A percentile compares a stretch with the other conserved stretches of the same genome.
Evolutionary conservation across 2,113 vertebrate genomes (phyloP).

Genomic region (Erythrocebus patas): DNA sequence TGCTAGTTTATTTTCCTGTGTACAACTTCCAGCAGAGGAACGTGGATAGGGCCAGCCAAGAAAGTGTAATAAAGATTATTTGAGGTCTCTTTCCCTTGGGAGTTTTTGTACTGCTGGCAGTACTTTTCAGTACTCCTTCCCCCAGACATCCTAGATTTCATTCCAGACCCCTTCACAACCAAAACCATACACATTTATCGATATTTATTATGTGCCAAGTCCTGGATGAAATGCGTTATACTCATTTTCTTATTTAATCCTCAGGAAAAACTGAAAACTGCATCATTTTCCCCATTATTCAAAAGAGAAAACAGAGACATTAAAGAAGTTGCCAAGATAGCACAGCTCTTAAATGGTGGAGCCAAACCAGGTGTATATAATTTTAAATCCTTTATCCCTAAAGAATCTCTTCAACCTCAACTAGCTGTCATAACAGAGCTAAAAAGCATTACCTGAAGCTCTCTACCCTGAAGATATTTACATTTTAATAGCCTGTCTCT

Average conservation of each 20-base stretch:
- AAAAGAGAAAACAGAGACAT: not conserved
- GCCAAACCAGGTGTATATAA: not conserved
- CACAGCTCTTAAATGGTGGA: not conserved
- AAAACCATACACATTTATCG: not conserved
- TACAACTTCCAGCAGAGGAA: not conserved
- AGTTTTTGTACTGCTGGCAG: not conserved
- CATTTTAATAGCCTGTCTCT: conserved; percentile 71
- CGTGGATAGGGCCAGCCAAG: not conserved
- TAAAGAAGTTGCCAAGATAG: not conserved
- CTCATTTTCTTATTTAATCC: not conserved
- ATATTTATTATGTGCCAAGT: not conserved
- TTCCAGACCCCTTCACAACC: not conserved
- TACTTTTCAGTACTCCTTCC: not conserved
- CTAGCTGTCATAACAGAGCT: conserved; percentile 34
- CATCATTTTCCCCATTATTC: not conserved
- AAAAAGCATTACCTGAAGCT: conserved; percentile 46
- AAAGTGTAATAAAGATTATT: not conserved
- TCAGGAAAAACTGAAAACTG: not conserved
- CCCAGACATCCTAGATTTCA: not conserved
- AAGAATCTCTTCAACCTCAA: conserved; percentile 1
- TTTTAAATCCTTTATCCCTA: not conserved
- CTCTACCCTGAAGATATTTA: conserved; percentile 51
- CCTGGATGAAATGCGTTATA: not conserved
- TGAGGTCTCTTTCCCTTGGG: not conserved
- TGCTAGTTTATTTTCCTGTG: not conserved